Base-by-base conservation (phyloP, 1,140 invertebrate genomes). In the Pachypeltis micranthus region DNA sequence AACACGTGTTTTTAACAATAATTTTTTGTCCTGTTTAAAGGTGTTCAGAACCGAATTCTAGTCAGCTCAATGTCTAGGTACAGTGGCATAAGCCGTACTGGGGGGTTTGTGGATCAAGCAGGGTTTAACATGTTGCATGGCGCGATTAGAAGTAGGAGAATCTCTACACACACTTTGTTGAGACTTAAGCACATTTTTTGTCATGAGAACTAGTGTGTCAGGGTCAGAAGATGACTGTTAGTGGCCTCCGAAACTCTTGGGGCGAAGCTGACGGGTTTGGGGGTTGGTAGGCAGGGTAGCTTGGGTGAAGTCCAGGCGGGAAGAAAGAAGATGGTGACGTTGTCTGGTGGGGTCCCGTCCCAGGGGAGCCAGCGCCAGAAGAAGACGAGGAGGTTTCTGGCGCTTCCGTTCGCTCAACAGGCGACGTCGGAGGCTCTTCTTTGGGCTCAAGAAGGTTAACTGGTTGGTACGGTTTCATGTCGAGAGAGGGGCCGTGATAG, bases 181-280 rank as follows among this genome's bases (percentile, higher is more conserved):
- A n/a, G n/a, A n/a, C n/a, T n/a, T n/a, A n/a, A n/a, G n/a, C n/a
- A n/a, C n/a, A 51, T 24, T 26, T 61, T 44, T 61, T 61, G 31
- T 14, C 29, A 24, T 34, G 34, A 19, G 59, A 28, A 44, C 34
- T 25, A n/a, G 24, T 44, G 28, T n/a, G 55, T 47, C 29, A 27
- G 29, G 86, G 86, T 90, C 87, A 91, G 80, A 90, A 90, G 80
- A 91, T 89, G 64, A 91, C 88, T 34, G 88, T 86, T 12, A 91
- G 74, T 1, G 89, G 88, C 70, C 88, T 79, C 61, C 87, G 77
- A 73, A 88, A 90, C 70, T 90, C 88, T 21, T 59, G 81, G 76
- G 66, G 81, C 77, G 27, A 76, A 73, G 34, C 70, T 65, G 67
- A 71, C 59, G 59, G 71, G 65, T 78, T 79, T 25, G 73, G 70